phyloP scores from a whole-genome alignment of 92 coral and sea anemone genomes.

The Isaurus tuberculatus region DNA sequence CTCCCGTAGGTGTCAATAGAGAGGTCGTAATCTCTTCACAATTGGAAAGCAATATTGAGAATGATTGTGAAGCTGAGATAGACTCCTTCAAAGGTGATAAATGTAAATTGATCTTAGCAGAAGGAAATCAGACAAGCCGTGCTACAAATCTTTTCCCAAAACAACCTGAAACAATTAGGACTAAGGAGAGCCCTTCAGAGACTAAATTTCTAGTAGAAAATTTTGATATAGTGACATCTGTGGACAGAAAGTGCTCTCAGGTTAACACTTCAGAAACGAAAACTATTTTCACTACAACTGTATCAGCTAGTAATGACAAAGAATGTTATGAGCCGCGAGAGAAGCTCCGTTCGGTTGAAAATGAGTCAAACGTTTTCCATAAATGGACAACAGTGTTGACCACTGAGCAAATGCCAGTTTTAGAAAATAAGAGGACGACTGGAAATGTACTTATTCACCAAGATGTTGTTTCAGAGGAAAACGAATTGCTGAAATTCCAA shows the following conservation, averaged over 20 bases:
- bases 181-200: neutral
- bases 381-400: neutral
- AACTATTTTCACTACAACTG: neutral
- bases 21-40: neutral
- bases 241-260: neutral
- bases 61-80: neutral
- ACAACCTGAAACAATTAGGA: neutral
- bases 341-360: neutral
- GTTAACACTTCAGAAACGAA: neutral
- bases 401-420: neutral
- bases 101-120: neutral
- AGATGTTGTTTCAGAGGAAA: neutral
- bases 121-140: neutral
- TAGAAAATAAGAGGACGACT: neutral
- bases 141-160: neutral
- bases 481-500: neutral
- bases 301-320: neutral
- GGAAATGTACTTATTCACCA: neutral
- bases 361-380: neutral
- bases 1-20: neutral
- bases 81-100: neutral
- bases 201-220: neutral
- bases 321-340: neutral
- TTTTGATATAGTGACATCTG: neutral
- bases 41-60: neutral